A percentile compares a stretch with the other conserved stretches of the same genome.
These are phyloP conservation scores for Eucidaris tribuloides DNA, from an alignment of 35 echinoderm and acorn worm species.

Conservation along the genomic window DNA sequence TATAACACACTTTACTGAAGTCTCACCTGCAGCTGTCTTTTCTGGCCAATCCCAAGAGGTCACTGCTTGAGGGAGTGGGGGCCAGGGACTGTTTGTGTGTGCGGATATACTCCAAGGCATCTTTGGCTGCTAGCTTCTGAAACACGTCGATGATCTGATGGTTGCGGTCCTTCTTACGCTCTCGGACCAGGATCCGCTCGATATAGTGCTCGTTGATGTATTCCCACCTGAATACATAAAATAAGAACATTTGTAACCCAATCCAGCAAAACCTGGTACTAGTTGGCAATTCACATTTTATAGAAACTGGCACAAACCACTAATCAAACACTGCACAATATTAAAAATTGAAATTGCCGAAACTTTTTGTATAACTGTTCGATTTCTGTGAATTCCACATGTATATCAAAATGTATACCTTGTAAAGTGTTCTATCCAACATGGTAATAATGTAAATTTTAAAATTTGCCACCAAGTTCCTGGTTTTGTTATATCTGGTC, in stretches of 20 bases:
- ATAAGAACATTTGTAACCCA: not conserved
- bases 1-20: too few species aligned
- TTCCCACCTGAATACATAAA: constrained; percentile 58
- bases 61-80: not conserved
- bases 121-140: constrained; percentile 67
- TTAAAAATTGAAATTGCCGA: too few species aligned
- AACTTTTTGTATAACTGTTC: too few species aligned
- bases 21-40: too few species aligned
- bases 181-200: constrained; percentile 48
- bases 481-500: too few species aligned
- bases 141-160: constrained; percentile 75
- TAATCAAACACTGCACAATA: not conserved
- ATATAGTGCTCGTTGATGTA: constrained; percentile 58
- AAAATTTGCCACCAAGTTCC: too few species aligned
- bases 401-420: too few species aligned
- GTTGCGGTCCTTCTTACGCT: constrained; percentile 32
- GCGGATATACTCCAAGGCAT: constrained; percentile 71
- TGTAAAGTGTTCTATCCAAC: too few species aligned
- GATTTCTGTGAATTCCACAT: too few species aligned
- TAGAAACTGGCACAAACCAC: not conserved
- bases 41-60: too few species aligned
- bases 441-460: too few species aligned
- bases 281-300: not conserved
- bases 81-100: not conserved
- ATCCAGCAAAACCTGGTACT: not conserved